Evolutionary conservation across 2,113 vertebrate genomes (phyloP).

Genomic region (Carettochelys insculpta): DNA sequence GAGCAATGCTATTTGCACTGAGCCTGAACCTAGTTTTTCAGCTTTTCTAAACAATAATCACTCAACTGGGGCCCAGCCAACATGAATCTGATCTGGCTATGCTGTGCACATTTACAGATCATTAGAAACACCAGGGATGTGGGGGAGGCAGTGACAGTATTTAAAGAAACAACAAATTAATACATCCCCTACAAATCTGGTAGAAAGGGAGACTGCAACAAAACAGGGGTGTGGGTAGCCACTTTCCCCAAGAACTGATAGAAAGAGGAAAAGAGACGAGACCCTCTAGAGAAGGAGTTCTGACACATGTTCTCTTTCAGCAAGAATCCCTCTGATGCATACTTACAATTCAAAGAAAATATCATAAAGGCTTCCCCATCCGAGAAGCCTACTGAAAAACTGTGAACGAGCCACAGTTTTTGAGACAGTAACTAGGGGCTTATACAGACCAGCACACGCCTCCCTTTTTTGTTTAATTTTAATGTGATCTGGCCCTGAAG

Average conservation of each 20-base stretch:
- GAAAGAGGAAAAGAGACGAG: neutral
- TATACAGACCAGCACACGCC: neutral
- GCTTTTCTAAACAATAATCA: neutral
- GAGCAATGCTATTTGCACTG: neutral
- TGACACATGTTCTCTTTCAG: neutral
- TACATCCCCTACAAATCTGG: neutral
- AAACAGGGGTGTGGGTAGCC: rapidly evolving
- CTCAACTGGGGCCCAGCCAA: neutral
- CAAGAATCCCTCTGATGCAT: neutral
- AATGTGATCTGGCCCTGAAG: neutral
- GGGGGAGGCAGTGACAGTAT: neutral
- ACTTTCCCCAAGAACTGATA: neutral
- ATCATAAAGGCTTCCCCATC: neutral
- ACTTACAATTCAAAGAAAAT: neutral
- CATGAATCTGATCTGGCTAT: neutral
- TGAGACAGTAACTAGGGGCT: neutral
- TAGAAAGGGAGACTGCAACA: neutral
- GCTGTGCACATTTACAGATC: neutral
- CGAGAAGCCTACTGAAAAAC: neutral
- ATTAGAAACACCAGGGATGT: neutral
- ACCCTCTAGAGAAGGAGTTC: neutral
- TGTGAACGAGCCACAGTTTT: neutral
- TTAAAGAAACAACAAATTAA: neutral
- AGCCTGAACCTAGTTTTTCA: neutral
- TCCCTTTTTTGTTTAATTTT: neutral